Evolutionary conservation across 2,797 vertebrate species (phyloP), one percentile per base, ranked within the genome.

Genomic region (Halcyon smyrnensis): DNA sequence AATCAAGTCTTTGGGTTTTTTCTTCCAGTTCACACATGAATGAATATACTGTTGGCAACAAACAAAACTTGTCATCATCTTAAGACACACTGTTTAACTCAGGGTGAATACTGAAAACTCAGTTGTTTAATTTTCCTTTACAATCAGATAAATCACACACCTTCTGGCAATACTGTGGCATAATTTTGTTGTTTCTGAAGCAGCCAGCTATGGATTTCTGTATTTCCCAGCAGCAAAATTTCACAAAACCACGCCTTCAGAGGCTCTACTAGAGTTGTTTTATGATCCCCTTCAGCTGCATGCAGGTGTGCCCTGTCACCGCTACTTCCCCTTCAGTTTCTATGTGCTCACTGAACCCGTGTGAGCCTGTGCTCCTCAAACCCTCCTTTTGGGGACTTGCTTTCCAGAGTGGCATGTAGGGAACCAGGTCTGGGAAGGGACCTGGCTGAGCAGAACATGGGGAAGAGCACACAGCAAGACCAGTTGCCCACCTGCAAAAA

Each of bases 261-360:
- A 78, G 48, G 51, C 32, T 81, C 46, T n/a, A 1, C 18, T 37
- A 28, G 27, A 77, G n/a, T 27, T 39, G 10, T 24, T 88, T 57
- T 12, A 68, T 1, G 21, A 46, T 13, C 5, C 63, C 36, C 10
- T 56, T 56, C 18, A 32, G 36, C 0, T 50, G 53, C 43, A 43
- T 2, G 21, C 43, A 12, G 27, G 32, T 54, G 32, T 67, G 54
- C 21, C 37, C 51, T 1, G 3, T 34, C 51, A 57, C 51, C 3
- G 7, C 46, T 41, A 6, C 23, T 25, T 10, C 17, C 46, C 36
- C 28, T 34, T 28, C 46, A 75, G 67, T 39, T 64, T 25, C 74
- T 19, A 15, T 1, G 2, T 36, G 41, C 59, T 73, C 43, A 20
- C 24, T 8, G 17, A 76, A n/a, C 1, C 0, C 1, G 0, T 2